A percentile compares a stretch with the other conserved stretches of the same genome.
These are phyloP conservation scores for Dromas ardeola DNA, from an alignment of 2,113 vertebrate species.

Conservation along the genomic window DNA sequence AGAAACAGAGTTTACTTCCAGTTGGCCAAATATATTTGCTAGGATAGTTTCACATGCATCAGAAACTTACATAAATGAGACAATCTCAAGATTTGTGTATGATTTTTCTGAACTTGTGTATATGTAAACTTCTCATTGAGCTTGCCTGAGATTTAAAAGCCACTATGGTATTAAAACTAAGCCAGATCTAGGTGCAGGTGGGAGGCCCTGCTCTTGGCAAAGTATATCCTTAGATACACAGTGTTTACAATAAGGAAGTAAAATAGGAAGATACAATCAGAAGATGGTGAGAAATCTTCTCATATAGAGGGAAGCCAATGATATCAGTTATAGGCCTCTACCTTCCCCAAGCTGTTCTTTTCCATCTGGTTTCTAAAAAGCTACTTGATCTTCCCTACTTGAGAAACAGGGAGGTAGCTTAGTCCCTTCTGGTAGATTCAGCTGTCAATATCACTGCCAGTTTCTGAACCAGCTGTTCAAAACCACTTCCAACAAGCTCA, in stretches of 20 bases:
- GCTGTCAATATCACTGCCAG: conserved; percentile 8
- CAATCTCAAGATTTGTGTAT: fast-evolving
- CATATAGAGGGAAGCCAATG: not conserved
- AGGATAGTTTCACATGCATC: conserved; percentile 8
- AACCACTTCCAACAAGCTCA: conserved; percentile 1
- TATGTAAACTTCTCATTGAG: not conserved
- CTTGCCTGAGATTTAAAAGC: not conserved
- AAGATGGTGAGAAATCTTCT: conserved; percentile 24
- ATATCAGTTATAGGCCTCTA: not conserved
- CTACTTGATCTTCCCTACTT: not conserved
- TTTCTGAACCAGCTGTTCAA: conserved; percentile 46
- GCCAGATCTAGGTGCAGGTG: not conserved
- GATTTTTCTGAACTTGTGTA: not conserved
- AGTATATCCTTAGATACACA: not conserved
- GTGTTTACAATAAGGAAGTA: conserved; percentile 25
- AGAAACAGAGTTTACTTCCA: conserved; percentile 19
- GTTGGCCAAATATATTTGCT: not conserved
- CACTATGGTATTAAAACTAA: not conserved
- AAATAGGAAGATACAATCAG: conserved; percentile 28
- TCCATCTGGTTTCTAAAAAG: conserved; percentile 37
- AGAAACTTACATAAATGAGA: conserved; percentile 5
- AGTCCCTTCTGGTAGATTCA: conserved; percentile 44
- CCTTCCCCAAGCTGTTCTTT: conserved; percentile 43
- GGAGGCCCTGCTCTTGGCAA: not conserved
- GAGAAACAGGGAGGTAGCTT: conserved; percentile 1